Evolutionary conservation across 2,797 vertebrate genomes (phyloP), one percentile per base, ranked within the genome.

Genomic region (Alca torda): DNA sequence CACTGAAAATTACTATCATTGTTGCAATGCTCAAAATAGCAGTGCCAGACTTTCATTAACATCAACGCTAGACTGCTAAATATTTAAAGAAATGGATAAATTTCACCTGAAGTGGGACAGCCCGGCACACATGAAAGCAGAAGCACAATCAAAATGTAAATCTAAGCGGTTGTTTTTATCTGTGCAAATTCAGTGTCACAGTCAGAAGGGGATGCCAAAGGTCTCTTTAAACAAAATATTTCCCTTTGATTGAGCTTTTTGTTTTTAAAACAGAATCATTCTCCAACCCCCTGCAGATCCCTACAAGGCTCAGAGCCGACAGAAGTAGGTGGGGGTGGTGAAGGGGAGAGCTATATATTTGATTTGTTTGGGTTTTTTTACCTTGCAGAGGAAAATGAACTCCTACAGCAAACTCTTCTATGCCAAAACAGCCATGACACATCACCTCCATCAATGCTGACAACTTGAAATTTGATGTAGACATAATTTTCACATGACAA

Each of bases 21-120:
- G 98, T 98, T 98, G 98, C 97, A 98, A 97, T 98, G 98, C 98
- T 98, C 98, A 98, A 98, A 98, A 98, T 98, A 98, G 98, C 97
- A 98, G 98, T 97, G 98, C 97, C 98, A 99, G 98, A 99, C 98
- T 98, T 98, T 99, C 98, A 99, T 99, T 99, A 99, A 98, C 99
- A 99, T 99, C 98, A 97, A 97, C 61, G 93, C 98, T 98, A 99
- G 99, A 99, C 98, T 98, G 98, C 98, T 99, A 99, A 99, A 99
- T 99, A 99, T 99, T 99, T 99, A 98, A 99, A 99, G 98, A 98
- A 98, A 98, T 98, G 98, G 98, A 98, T 98, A 98, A 97, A 98
- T 98, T 98, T 98, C 98, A 98, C 97, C 98, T 97, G 97, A 98
- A 98, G 98, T 96, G 98, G 97, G 97, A 94, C 95, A 96, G 96